Evolutionary conservation across 2,888 invertebrate species (phyloP).

Genomic region (Arctia plantaginis): DNA sequence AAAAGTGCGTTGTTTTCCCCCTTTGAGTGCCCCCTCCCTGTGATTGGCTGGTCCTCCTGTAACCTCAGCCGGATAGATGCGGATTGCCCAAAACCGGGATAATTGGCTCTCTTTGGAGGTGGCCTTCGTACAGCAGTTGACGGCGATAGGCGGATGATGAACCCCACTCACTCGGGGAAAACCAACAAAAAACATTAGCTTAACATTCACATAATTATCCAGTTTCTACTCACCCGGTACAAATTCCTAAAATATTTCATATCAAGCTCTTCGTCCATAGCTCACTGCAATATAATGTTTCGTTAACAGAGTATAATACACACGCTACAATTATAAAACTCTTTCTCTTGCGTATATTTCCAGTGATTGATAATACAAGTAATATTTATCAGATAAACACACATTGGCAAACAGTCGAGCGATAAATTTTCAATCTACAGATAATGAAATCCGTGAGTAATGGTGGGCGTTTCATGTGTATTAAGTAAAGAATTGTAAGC

Average conservation of each 20-base stretch:
- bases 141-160: too few relatives aligned
- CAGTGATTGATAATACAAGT: slow-evolving; percentile 29
- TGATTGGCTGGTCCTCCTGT: too few relatives aligned
- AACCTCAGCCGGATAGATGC: too few relatives aligned
- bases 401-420: slow-evolving; percentile 30
- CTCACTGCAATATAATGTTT: neutral
- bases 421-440: slow-evolving; percentile 48
- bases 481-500: neutral
- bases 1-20: neutral
- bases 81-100: too few relatives aligned
- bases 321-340: slow-evolving; percentile 26
- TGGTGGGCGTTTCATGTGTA: neutral
- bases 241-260: neutral
- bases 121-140: too few relatives aligned
- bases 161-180: neutral
- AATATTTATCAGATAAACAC: slow-evolving; percentile 51
- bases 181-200: neutral
- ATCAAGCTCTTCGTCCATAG: neutral
- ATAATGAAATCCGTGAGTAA: slow-evolving; percentile 34
- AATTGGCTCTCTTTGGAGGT: too few relatives aligned
- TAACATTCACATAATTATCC: neutral
- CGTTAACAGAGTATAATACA: slow-evolving; percentile 8
- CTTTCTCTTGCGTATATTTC: slow-evolving; percentile 31
- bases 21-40: too few relatives aligned
- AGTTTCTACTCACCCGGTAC: neutral